These are phyloP conservation scores for Pipistrellus nathusii DNA, from an alignment of 2,797 vertebrate genomes.

Conservation along the genomic window DNA sequence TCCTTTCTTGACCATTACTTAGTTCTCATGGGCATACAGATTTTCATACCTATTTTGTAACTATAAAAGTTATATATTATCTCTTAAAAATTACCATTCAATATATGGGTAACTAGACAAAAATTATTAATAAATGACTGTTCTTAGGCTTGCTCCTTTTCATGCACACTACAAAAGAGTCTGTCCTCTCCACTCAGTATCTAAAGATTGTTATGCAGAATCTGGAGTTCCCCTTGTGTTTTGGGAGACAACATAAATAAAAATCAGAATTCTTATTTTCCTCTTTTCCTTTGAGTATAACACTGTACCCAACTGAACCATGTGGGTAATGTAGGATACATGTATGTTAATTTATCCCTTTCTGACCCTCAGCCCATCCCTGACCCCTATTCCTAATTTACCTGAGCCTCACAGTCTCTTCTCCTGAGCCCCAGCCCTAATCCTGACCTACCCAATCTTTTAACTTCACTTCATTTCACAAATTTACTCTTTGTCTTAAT, in stretches of 20 bases:
- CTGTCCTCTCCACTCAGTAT: not conserved
- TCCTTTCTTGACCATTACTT: not conserved
- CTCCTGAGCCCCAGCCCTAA: not conserved
- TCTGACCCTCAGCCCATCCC: not conserved
- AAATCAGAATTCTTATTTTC: not conserved
- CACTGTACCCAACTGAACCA: not conserved
- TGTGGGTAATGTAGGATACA: not conserved
- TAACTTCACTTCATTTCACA: not conserved
- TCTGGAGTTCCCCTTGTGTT: not conserved
- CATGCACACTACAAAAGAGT: not conserved
- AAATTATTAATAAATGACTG: not conserved
- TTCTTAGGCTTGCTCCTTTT: not conserved
- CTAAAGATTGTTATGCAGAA: not conserved
- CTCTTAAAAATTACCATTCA: not conserved
- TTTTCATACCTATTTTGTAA: constrained; percentile 8
- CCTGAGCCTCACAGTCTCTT: not conserved
- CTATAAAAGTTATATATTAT: not conserved
- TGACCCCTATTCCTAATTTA: not conserved
- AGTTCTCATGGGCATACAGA: not conserved
- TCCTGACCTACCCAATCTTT: not conserved
- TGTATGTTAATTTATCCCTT: not conserved
- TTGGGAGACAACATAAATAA: not conserved
- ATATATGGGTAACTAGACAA: not conserved
- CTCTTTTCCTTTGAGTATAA: not conserved
- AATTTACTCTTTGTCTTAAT: not conserved